Evolutionary conservation across 2,113 vertebrate genomes (phyloP).

Genomic region (Plotosus lineatus): DNA sequence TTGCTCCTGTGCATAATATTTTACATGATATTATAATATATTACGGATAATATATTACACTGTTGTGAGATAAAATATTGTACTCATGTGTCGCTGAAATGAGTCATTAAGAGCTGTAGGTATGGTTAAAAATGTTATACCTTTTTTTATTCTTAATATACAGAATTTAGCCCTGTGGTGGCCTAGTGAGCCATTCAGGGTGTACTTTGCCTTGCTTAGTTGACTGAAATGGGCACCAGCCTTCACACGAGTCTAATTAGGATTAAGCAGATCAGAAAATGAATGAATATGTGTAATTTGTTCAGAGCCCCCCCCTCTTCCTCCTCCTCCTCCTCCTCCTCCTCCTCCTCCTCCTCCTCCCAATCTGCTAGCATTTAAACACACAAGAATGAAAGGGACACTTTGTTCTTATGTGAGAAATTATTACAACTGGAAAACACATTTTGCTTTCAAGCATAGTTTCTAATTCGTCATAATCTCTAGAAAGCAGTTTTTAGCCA

Average conservation of each 20-base stretch:
- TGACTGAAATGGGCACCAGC: too few species aligned
- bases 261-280: too few species aligned
- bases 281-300: too few species aligned
- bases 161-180: too few species aligned
- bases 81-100: neutral
- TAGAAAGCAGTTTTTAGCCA: neutral
- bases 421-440: slow-evolving; percentile 5
- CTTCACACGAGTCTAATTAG: too few species aligned
- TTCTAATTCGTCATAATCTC: slow-evolving; percentile 33
- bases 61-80: slow-evolving; percentile 12
- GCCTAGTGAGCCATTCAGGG: too few species aligned
- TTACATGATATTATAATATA: neutral
- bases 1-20: slow-evolving; percentile 9
- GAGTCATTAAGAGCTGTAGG: neutral
- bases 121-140: neutral
- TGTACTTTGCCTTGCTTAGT: too few species aligned
- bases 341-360: too few species aligned
- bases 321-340: too few species aligned
- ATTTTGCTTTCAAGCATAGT: neutral
- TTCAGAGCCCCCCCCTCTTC: too few species aligned
- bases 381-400: neutral
- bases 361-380: neutral
- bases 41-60: too few species aligned
- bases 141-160: neutral
- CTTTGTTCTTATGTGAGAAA: neutral